A percentile compares a stretch with the other conserved stretches of the same genome.
Conservation (phyloP, 1,140 invertebrate species). For the Apis laboriosa region DNA sequence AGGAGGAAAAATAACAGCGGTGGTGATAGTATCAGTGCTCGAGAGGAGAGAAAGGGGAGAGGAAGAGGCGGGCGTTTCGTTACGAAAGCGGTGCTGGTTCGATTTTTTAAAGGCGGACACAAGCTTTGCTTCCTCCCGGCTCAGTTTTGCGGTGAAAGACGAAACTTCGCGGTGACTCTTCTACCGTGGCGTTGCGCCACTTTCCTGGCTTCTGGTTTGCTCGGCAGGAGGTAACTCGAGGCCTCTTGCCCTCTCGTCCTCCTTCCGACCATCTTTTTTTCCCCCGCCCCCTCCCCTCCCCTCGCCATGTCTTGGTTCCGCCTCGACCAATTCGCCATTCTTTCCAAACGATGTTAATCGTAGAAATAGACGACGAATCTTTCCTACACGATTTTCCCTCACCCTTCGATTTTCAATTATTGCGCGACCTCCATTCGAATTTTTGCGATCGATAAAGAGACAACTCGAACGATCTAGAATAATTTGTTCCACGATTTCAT, state of each 20-base stretch:
- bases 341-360: background rate
- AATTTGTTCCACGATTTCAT: too few species aligned
- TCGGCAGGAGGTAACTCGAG: conserved; percentile 60
- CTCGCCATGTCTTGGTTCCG: background rate
- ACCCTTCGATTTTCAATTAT: too few species aligned
- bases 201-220: conserved; percentile 62
- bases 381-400: too few species aligned
- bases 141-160: conserved; percentile 67
- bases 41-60: too few species aligned
- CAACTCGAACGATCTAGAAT: too few species aligned
- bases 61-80: conserved; percentile 18
- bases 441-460: too few species aligned
- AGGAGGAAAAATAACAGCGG: background rate
- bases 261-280: background rate
- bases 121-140: conserved; percentile 56
- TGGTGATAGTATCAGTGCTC: background rate
- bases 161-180: conserved; percentile 52
- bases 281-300: background rate
- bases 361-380: too few species aligned
- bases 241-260: conserved; percentile 10
- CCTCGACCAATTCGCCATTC: background rate
- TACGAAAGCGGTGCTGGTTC: conserved; percentile 34
- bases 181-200: conserved; percentile 61
- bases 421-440: too few species aligned
- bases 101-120: conserved; percentile 53